A percentile compares a stretch with the other conserved stretches of the same genome.
phyloP scores from a whole-genome alignment of 2,888 invertebrate genomes.

The Volucella bombylans region DNA sequence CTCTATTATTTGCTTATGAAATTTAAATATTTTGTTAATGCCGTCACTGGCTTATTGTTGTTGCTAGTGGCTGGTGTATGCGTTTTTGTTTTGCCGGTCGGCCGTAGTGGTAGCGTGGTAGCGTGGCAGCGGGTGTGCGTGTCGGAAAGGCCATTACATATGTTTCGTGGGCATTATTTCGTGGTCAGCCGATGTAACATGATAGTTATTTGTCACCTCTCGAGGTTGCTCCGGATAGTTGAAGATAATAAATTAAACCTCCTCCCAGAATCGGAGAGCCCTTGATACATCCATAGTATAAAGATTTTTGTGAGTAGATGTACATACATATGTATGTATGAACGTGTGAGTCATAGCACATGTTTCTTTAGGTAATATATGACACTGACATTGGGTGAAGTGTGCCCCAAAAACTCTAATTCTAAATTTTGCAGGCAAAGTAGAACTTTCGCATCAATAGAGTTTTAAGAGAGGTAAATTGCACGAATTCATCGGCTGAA shows the following conservation, averaged over 20 bases:
- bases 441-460: too few species aligned
- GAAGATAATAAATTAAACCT: constrained; percentile 48
- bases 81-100: constrained; percentile 54
- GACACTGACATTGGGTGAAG: too few species aligned
- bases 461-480: too few species aligned
- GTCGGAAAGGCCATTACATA: constrained; percentile 65
- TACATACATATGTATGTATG: too few species aligned
- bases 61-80: neutral
- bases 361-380: too few species aligned
- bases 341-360: too few species aligned
- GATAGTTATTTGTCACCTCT: constrained; percentile 72
- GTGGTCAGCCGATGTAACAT: constrained; percentile 67
- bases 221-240: constrained; percentile 55
- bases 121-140: constrained; percentile 48
- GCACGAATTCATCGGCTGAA: too few species aligned
- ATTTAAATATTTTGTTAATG: constrained; percentile 71
- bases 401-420: too few species aligned
- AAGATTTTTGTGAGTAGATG: too few species aligned
- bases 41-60: constrained; percentile 12
- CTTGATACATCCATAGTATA: too few species aligned
- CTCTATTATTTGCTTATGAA: constrained; percentile 62
- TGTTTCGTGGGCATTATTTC: constrained; percentile 73
- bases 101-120: constrained; percentile 9
- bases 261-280: too few species aligned
- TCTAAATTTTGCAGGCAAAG: too few species aligned